Percentiles rank a stretch among this genome's conserved stretches.
Evolutionary conservation across 2,888 invertebrate genomes (phyloP).

Genomic region (Drosophila pseudotakahashii): DNA sequence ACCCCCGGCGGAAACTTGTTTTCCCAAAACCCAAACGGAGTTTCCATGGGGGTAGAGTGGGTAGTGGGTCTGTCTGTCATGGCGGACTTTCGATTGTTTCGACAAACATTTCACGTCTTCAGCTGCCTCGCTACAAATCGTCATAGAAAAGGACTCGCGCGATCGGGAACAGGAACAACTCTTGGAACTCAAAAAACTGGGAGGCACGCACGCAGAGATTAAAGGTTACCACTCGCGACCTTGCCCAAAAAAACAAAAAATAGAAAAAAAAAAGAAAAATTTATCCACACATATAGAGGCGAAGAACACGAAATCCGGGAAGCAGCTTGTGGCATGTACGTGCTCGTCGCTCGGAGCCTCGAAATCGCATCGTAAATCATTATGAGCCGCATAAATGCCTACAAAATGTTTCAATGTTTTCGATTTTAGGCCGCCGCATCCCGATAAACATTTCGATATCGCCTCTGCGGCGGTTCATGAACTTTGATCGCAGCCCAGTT

Average conservation of each 20-base stretch:
- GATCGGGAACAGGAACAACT: background rate
- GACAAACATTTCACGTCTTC: constrained; percentile 52
- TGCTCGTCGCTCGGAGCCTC: constrained; percentile 54
- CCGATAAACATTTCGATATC: constrained; percentile 59
- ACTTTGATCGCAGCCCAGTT: constrained; percentile 6
- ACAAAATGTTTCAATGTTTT: constrained; percentile 78
- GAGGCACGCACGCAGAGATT: constrained; percentile 67
- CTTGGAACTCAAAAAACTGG: constrained; percentile 24
- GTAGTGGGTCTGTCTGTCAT: constrained; percentile 44
- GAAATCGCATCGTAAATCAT: constrained; percentile 69
- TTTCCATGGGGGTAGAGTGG: constrained; percentile 9
- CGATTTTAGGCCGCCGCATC: constrained; percentile 55
- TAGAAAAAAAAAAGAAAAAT: background rate
- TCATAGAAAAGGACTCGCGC: constrained; percentile 24
- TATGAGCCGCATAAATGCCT: constrained; percentile 75
- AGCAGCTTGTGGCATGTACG: constrained; percentile 80
- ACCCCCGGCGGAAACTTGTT: constrained; percentile 54
- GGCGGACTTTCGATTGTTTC: constrained; percentile 53
- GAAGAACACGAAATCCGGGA: constrained; percentile 35
- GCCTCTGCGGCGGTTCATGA: constrained; percentile 8
- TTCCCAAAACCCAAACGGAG: background rate
- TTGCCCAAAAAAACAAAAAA: constrained; percentile 46
- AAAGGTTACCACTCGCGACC: constrained; percentile 78
- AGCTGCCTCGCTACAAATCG: constrained; percentile 49
- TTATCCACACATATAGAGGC: background rate